Percentiles rank a stretch among this genome's conserved stretches.
Evolutionary conservation across 2,797 vertebrate species (phyloP).

Genomic region (Lagodon rhomboides): DNA sequence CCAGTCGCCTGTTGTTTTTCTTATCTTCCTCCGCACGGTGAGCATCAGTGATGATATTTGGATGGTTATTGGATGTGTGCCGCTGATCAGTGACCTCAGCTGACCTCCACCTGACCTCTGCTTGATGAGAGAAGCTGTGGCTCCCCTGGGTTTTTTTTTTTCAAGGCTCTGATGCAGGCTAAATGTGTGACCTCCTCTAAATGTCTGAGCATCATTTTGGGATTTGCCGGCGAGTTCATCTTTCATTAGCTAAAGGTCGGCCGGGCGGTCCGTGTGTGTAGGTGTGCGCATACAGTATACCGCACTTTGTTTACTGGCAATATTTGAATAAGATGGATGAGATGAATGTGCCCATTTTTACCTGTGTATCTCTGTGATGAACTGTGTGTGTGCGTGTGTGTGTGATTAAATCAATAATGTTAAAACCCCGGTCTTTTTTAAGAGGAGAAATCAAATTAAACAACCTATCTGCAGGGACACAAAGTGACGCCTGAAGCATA

Average conservation of each 20-base stretch:
- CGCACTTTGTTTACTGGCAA: not conserved
- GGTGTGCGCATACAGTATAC: not conserved
- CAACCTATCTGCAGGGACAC: constrained; percentile 21
- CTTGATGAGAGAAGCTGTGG: constrained; percentile 31
- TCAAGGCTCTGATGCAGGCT: constrained; percentile 23
- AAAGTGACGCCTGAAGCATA: constrained; percentile 27
- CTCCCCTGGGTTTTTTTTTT: not conserved
- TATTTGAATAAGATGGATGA: not conserved
- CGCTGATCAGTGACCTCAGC: constrained; percentile 36
- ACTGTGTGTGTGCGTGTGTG: not conserved
- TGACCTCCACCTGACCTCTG: constrained; percentile 34
- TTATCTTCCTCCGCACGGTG: constrained; percentile 1
- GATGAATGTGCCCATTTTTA: not conserved
- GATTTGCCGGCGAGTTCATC: constrained; percentile 27
- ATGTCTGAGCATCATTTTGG: constrained; percentile 13
- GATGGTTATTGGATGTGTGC: constrained; percentile 31
- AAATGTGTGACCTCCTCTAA: constrained; percentile 41
- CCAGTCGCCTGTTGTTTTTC: not conserved
- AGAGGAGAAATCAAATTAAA: constrained; percentile 43
- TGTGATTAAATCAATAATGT: constrained; percentile 5
- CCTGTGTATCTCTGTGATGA: not conserved
- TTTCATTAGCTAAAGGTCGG: constrained; percentile 50
- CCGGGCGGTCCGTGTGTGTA: not conserved
- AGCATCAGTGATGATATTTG: constrained; percentile 16
- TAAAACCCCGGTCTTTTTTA: constrained; percentile 10